These are phyloP conservation scores for Xylocopa sonorina DNA, from an alignment of 1,140 invertebrate genomes.

Conservation along the genomic window DNA sequence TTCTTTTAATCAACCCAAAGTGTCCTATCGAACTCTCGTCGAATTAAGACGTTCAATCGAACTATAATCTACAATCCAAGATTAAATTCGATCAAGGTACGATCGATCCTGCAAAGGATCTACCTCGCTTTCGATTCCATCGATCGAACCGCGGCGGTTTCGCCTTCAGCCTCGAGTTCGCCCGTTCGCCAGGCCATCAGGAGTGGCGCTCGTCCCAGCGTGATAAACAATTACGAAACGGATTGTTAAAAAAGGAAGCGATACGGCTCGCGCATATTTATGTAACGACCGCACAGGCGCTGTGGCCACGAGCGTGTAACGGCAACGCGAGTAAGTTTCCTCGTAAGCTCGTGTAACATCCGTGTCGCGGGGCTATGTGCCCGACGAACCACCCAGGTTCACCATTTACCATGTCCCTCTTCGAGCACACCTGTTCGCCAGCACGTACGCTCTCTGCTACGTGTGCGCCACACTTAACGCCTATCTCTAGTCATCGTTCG, in stretches of 20 bases:
- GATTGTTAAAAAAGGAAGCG: constrained; percentile 72
- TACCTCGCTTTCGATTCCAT: too few species aligned
- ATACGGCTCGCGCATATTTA: constrained; percentile 69
- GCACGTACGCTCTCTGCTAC: constrained; percentile 22
- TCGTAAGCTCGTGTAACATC: constrained; percentile 65
- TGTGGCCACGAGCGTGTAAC: constrained; percentile 71
- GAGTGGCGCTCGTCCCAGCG: constrained; percentile 43
- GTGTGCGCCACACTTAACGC: constrained; percentile 50
- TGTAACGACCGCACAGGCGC: constrained; percentile 65
- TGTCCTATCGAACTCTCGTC: too few species aligned
- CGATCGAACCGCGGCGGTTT: too few species aligned
- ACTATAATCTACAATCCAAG: too few species aligned
- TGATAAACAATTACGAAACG: constrained; percentile 75
- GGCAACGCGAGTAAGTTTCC: constrained; percentile 74
- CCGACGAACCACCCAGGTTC: neutral
- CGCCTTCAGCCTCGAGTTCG: too few species aligned
- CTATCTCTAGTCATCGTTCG: constrained; percentile 15
- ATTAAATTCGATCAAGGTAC: too few species aligned
- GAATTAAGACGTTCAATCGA: too few species aligned
- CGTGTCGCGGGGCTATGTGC: constrained; percentile 17
- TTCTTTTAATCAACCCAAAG: too few species aligned
- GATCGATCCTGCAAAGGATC: too few species aligned
- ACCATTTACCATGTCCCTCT: neutral
- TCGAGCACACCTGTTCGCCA: constrained; percentile 16
- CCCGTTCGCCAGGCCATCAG: neutral